phyloP scores from a whole-genome alignment of 1,140 invertebrate genomes.

The Steinernema feltiae region DNA sequence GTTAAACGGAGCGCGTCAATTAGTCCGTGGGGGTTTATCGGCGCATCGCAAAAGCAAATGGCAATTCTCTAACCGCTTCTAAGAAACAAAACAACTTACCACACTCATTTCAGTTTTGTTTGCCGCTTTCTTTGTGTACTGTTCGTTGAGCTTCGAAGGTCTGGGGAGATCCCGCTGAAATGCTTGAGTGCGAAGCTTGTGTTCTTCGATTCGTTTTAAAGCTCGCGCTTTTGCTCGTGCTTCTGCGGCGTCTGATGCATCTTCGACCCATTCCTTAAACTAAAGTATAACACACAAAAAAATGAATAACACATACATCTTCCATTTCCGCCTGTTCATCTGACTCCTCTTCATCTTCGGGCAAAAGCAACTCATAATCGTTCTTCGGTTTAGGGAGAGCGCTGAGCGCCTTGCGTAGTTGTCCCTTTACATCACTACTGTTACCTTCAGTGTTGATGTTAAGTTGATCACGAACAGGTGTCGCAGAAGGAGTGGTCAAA shows the following conservation, averaged over 20 bases:
- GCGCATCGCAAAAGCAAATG: not conserved
- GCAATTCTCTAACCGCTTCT: too few species aligned
- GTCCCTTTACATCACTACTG: conserved; percentile 62
- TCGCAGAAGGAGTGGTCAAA: conserved; percentile 39
- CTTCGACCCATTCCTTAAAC: conserved; percentile 50
- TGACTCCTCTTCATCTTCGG: conserved; percentile 71
- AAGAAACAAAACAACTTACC: conserved; percentile 62
- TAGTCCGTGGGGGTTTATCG: not conserved
- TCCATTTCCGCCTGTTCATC: conserved; percentile 57
- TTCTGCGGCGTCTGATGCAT: conserved; percentile 44
- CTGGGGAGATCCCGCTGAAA: conserved; percentile 82
- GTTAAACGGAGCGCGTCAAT: conserved; percentile 6
- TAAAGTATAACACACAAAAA: not conserved
- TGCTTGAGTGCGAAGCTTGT: conserved; percentile 75
- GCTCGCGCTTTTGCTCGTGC: conserved; percentile 27
- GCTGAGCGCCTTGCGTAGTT: conserved; percentile 71
- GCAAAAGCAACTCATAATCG: conserved; percentile 96
- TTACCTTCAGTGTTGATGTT: conserved; percentile 84
- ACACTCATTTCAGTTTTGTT: conserved; percentile 72
- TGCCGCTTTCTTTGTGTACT: conserved; percentile 39
- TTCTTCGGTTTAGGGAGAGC: conserved; percentile 82
- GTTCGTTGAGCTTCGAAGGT: conserved; percentile 68
- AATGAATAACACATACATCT: conserved; percentile 47
- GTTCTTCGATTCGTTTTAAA: conserved; percentile 64
- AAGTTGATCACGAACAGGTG: conserved; percentile 75